Percentiles rank a stretch among this genome's conserved stretches.
These are phyloP conservation scores for Neoascia interrupta DNA, from an alignment of 2,888 invertebrate species.

Conservation along the genomic window DNA sequence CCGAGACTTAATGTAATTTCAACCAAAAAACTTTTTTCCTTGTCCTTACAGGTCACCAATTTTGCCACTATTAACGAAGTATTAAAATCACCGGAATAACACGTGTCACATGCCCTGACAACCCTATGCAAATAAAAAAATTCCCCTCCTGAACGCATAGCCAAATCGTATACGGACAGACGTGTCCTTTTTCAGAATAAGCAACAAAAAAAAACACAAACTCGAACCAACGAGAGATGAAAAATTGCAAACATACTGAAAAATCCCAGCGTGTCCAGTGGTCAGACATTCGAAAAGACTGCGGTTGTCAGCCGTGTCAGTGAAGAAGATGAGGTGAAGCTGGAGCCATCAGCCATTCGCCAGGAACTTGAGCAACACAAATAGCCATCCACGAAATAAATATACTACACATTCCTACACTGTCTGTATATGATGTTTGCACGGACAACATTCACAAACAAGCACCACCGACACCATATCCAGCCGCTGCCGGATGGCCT, in stretches of 20 bases:
- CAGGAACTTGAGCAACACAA: conserved; percentile 36
- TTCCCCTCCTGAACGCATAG: conserved; percentile 8
- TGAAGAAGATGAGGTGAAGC: conserved; percentile 69
- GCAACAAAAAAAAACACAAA: conserved; percentile 8
- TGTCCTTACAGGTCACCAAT: conserved; percentile 22
- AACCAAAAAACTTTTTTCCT: conserved; percentile 70
- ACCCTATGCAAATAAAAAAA: conserved; percentile 48
- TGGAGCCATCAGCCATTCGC: conserved; percentile 39
- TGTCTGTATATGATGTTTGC: conserved; percentile 62
- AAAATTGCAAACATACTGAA: conserved; percentile 68
- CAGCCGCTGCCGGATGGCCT: conserved; percentile 68
- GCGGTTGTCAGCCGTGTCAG: conserved; percentile 68
- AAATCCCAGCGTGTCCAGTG: conserved; percentile 68
- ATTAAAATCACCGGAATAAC: conserved; percentile 53
- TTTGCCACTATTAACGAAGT: conserved; percentile 25
- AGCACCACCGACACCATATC: conserved; percentile 68
- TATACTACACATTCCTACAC: conserved; percentile 10
- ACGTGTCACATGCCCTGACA: conserved; percentile 49
- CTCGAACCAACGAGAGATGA: conserved; percentile 55
- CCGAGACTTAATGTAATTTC: too few relatives aligned
- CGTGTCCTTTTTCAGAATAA: conserved; percentile 40
- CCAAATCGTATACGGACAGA: conserved; percentile 23
- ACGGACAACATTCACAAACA: conserved; percentile 66
- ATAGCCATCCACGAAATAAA: conserved; percentile 15
- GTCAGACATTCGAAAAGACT: conserved; percentile 67